phyloP scores from a whole-genome alignment of 2,797 vertebrate species.

The Phoeniculus purpureus region DNA sequence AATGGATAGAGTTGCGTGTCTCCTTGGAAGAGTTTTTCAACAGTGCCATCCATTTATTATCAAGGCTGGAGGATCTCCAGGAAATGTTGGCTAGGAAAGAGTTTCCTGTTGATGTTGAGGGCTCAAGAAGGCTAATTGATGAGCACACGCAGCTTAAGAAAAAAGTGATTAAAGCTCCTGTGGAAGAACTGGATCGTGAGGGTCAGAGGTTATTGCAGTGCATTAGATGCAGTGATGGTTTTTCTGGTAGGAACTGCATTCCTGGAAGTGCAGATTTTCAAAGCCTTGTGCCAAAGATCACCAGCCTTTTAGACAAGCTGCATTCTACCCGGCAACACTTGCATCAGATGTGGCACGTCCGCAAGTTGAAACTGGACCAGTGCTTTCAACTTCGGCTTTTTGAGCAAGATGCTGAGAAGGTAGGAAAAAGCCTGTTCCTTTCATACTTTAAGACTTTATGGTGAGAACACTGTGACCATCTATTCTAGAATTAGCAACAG shows the following conservation, averaged over 20 bases:
- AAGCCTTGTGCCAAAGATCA: constrained; percentile 97
- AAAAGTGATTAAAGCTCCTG: constrained; percentile 94
- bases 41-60: constrained; percentile 92
- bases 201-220: constrained; percentile 95
- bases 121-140: constrained; percentile 92
- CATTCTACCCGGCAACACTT: constrained; percentile 95
- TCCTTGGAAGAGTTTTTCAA: constrained; percentile 96
- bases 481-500: not conserved
- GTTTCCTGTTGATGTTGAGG: constrained; percentile 96
- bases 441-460: not conserved
- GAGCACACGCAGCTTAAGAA: constrained; percentile 98
- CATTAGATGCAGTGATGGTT: constrained; percentile 93
- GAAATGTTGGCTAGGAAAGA: constrained; percentile 95
- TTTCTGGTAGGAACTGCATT: constrained; percentile 96
- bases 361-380: constrained; percentile 97
- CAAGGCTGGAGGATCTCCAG: constrained; percentile 94
- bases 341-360: constrained; percentile 97
- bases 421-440: constrained; percentile 63
- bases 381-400: constrained; percentile 98
- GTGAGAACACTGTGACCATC: not conserved
- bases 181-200: constrained; percentile 95
- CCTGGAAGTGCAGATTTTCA: constrained; percentile 98
- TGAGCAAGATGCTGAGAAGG: constrained; percentile 98
- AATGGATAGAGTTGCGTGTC: constrained; percentile 95
- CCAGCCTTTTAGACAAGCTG: constrained; percentile 96